A percentile compares a stretch with the other conserved stretches of the same genome.
phyloP scores from a whole-genome alignment of 2,888 invertebrate species.

The Sinohyriopsis cumingii region DNA sequence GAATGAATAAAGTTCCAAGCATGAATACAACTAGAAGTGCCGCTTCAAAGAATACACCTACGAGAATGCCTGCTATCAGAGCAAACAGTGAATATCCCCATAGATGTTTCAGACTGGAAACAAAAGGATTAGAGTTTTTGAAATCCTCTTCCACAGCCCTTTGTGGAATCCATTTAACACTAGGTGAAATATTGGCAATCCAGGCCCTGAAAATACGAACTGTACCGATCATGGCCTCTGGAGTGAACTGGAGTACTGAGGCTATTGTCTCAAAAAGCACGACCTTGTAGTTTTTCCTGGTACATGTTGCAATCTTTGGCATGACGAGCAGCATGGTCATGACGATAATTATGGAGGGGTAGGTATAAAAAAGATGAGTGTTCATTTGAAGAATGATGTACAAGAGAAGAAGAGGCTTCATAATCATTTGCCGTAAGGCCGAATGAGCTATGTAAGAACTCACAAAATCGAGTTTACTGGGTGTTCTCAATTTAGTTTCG shows the following conservation, averaged over 20 bases:
- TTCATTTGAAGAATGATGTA: conserved; percentile 57
- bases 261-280: conserved; percentile 59
- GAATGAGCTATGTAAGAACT: conserved; percentile 63
- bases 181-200: conserved; percentile 56
- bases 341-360: conserved; percentile 57
- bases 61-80: conserved; percentile 40
- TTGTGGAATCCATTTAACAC: conserved; percentile 63
- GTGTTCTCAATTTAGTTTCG: conserved; percentile 24
- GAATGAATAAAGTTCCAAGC: conserved; percentile 48
- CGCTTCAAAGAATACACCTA: conserved; percentile 44
- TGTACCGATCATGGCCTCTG: conserved; percentile 61
- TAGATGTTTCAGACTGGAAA: conserved; percentile 58
- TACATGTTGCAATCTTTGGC: conserved; percentile 61
- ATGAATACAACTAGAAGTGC: conserved; percentile 49
- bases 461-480: conserved; percentile 49
- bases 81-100: conserved; percentile 62
- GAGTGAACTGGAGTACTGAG: conserved; percentile 62
- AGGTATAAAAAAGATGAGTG: conserved; percentile 50
- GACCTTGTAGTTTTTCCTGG: conserved; percentile 51
- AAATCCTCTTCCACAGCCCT: conserved; percentile 62
- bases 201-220: conserved; percentile 57
- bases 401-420: conserved; percentile 60
- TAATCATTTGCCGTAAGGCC: conserved; percentile 60
- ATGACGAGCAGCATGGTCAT: conserved; percentile 62
- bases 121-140: conserved; percentile 56